These are phyloP conservation scores for Elgaria multicarinata DNA, from an alignment of 2,113 vertebrate species.

Conservation along the genomic window DNA sequence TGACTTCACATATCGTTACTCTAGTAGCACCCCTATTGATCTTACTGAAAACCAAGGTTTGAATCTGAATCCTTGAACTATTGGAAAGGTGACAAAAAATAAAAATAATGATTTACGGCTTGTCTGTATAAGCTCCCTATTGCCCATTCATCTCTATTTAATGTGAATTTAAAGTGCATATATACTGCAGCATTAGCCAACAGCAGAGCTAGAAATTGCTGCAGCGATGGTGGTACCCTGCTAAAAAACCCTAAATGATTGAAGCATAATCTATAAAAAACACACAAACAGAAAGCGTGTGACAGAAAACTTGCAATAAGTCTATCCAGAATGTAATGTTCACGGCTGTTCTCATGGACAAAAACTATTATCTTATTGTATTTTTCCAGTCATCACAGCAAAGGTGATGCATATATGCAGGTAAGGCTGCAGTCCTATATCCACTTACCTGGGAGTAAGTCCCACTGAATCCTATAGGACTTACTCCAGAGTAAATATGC, in stretches of 20 bases:
- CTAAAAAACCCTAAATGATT: neutral
- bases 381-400: neutral
- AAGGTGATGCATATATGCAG: neutral
- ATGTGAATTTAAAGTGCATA: conserved; percentile 7
- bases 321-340: neutral
- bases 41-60: neutral
- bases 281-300: neutral
- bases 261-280: neutral
- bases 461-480: neutral
- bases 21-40: conserved; percentile 38
- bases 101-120: neutral
- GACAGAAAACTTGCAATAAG: neutral
- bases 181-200: neutral
- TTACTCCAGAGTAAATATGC: neutral
- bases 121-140: neutral
- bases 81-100: conserved; percentile 49
- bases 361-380: neutral
- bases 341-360: neutral
- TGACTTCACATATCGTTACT: conserved; percentile 31
- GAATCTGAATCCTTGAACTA: conserved; percentile 52
- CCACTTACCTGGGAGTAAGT: neutral
- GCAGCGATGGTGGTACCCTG: no score
- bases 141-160: conserved; percentile 1
- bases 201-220: neutral
- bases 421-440: neutral